Conservation (phyloP, 2,888 invertebrate genomes). For the Spisula solida region DNA sequence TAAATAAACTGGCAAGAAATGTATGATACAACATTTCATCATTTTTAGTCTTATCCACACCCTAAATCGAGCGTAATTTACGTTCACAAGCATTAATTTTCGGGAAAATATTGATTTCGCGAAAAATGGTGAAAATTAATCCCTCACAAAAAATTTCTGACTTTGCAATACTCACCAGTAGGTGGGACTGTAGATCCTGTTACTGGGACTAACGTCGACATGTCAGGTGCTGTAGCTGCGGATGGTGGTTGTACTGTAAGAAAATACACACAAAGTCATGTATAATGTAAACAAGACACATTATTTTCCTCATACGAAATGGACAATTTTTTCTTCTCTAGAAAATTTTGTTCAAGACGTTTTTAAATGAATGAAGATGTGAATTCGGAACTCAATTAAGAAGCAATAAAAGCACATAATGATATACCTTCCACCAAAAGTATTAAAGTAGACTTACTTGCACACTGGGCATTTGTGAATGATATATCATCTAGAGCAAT, state of each 20-base stretch:
- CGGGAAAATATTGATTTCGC: too few relatives aligned
- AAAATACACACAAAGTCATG: background rate
- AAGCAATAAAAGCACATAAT: too few relatives aligned
- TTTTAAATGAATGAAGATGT: too few relatives aligned
- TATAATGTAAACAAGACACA: background rate
- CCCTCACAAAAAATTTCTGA: too few relatives aligned
- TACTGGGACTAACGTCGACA: conserved; percentile 41
- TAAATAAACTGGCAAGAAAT: background rate
- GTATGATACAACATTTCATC: background rate
- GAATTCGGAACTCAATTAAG: too few relatives aligned
- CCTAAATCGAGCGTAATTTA: too few relatives aligned
- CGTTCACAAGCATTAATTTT: too few relatives aligned
- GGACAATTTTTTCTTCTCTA: background rate
- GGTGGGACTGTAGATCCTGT: conserved; percentile 38
- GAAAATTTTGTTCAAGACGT: background rate
- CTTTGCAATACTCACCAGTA: too few relatives aligned
- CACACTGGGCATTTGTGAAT: conserved; percentile 74
- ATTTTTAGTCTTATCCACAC: too few relatives aligned
- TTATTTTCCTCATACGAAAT: background rate
- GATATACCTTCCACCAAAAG: too few relatives aligned
- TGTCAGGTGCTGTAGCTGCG: conserved; percentile 25
- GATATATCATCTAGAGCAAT: conserved; percentile 81
- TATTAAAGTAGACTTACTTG: conserved; percentile 64
- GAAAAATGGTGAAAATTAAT: too few relatives aligned
- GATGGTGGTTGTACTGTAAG: conserved; percentile 42